Evolutionary conservation across 2,113 vertebrate genomes (phyloP).

Genomic region (Burhinus bistriatus): DNA sequence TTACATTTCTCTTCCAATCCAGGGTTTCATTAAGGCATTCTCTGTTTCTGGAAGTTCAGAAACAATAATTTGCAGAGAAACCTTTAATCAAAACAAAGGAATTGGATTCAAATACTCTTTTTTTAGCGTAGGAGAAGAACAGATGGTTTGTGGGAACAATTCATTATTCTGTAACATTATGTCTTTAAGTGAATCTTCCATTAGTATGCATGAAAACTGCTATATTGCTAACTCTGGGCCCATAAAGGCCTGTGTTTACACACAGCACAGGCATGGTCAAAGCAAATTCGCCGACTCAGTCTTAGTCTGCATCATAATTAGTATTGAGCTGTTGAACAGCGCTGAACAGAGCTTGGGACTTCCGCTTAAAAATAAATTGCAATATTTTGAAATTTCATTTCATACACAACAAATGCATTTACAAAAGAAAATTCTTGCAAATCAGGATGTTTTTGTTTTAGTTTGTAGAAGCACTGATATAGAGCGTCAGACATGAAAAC

Average conservation of each 20-base stretch:
- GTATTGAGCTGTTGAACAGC: background rate
- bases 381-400: background rate
- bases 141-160: slow-evolving; percentile 50
- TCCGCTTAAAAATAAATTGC: background rate
- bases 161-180: slow-evolving; percentile 5
- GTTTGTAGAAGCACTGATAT: background rate
- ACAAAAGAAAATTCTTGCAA: background rate
- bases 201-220: background rate
- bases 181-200: background rate
- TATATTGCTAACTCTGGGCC: background rate
- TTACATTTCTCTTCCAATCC: background rate
- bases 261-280: background rate
- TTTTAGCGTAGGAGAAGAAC: background rate
- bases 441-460: background rate
- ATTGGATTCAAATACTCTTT: background rate
- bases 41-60: background rate
- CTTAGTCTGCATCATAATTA: background rate
- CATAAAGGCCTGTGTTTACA: background rate
- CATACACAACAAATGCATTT: background rate
- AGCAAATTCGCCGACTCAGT: background rate
- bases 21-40: background rate
- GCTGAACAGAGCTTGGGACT: background rate
- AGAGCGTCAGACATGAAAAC: background rate
- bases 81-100: slow-evolving; percentile 34
- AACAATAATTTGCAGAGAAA: slow-evolving; percentile 45